Evolutionary conservation across 2,113 vertebrate species (phyloP).

Genomic region (Phalacrocorax pelagicus): DNA sequence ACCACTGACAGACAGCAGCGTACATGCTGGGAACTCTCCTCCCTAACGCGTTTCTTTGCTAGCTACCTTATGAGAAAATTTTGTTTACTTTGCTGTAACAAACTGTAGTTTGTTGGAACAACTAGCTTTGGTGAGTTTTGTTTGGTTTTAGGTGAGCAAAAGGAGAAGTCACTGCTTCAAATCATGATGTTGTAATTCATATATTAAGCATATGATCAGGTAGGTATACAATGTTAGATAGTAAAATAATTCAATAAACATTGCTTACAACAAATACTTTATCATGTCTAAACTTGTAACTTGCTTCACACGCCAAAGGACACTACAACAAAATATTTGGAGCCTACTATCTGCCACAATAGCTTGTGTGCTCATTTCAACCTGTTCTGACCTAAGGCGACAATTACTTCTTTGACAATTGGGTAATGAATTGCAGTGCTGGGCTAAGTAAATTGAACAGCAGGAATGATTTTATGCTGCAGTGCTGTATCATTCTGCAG

Average conservation of each 20-base stretch:
- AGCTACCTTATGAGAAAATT: not conserved
- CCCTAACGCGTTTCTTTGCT: not conserved
- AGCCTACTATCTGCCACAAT: not conserved
- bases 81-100: not conserved
- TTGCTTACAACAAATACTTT: not conserved
- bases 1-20: not conserved
- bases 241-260: not conserved
- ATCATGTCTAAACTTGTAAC: not conserved
- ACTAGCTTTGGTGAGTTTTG: not conserved
- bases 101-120: not conserved
- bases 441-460: not conserved
- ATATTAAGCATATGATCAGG: not conserved
- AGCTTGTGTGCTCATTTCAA: not conserved
- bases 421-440: not conserved
- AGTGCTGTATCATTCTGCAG: not conserved
- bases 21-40: not conserved
- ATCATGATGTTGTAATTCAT: not conserved
- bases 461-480: not conserved
- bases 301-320: not conserved
- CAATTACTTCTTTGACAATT: not conserved
- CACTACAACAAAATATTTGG: not conserved
- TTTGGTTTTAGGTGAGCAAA: not conserved
- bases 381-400: not conserved
- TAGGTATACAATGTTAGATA: fast-evolving
- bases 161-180: not conserved